Conservation (phyloP, 30 jellyfish, hydroid and myxozoan genomes). For the Hydractinia symbiolongicarpus region DNA sequence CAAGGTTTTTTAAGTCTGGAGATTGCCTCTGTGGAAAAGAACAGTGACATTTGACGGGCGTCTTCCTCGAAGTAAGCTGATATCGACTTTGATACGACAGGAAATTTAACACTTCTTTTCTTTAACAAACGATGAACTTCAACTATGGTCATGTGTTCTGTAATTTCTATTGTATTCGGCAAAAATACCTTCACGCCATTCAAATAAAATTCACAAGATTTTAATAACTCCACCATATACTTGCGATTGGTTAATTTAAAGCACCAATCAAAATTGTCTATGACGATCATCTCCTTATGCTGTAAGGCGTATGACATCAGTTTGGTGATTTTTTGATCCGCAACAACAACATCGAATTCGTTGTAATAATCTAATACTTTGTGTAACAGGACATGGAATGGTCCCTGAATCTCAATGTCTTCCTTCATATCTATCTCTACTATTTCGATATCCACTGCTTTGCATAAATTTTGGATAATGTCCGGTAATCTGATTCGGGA, state of each 20-base stretch:
- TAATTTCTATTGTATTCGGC: slow-evolving; percentile 63
- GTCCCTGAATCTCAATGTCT: slow-evolving; percentile 59
- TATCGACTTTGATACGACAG: slow-evolving; percentile 58
- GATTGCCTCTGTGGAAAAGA: slow-evolving; percentile 46
- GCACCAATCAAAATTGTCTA: slow-evolving; percentile 46
- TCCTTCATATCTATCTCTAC: slow-evolving; percentile 41
- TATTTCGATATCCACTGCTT: slow-evolving; percentile 29
- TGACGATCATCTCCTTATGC: slow-evolving; percentile 16
- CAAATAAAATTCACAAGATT: slow-evolving; percentile 46
- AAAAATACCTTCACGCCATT: slow-evolving; percentile 44
- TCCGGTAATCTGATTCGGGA: slow-evolving; percentile 43
- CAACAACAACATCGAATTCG: slow-evolving; percentile 31
- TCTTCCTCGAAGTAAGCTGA: slow-evolving; percentile 67
- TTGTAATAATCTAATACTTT: slow-evolving; percentile 52
- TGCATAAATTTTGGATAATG: slow-evolving; percentile 26
- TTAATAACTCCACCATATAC: slow-evolving; percentile 30
- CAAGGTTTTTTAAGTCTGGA: slow-evolving; percentile 52
- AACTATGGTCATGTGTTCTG: slow-evolving; percentile 6
- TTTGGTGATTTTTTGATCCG: slow-evolving; percentile 28
- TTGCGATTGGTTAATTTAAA: slow-evolving; percentile 33
- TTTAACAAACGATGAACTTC: slow-evolving; percentile 17
- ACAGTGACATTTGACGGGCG: slow-evolving; percentile 73
- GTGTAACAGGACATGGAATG: slow-evolving; percentile 67
- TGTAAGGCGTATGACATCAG: slow-evolving; percentile 14
- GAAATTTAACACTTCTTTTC: slow-evolving; percentile 35